These are phyloP conservation scores for Onychorhynchus coronatus DNA, from an alignment of 2,113 vertebrate species.

Conservation along the genomic window DNA sequence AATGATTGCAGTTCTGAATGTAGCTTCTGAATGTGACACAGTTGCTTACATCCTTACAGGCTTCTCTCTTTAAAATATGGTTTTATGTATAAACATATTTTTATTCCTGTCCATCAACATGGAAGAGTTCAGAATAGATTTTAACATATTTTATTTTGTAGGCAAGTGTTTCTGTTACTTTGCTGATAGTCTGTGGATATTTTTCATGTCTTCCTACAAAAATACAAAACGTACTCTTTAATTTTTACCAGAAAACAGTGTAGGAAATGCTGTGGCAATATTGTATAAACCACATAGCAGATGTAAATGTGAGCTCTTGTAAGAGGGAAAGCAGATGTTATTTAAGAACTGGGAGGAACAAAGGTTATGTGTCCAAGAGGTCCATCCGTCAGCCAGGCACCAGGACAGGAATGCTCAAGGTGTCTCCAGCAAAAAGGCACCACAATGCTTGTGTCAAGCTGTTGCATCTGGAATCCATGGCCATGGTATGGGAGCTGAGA, in stretches of 20 bases:
- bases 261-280: neutral
- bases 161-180: neutral
- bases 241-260: neutral
- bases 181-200: neutral
- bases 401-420: accelerated
- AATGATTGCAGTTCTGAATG: neutral
- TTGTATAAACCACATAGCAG: neutral
- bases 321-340: neutral
- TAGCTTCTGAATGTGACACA: neutral
- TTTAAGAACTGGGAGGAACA: neutral
- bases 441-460: neutral
- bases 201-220: neutral
- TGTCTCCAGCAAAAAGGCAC: neutral
- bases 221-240: neutral
- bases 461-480: neutral
- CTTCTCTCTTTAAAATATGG: neutral
- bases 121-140: neutral
- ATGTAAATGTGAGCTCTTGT: neutral
- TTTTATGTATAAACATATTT: neutral
- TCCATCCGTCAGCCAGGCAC: neutral
- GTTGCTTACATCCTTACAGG: neutral
- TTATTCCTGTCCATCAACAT: neutral
- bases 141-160: neutral
- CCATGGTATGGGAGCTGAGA: neutral
- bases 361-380: accelerated